These are phyloP conservation scores for Chrysemys picta DNA, from an alignment of 2,113 vertebrate species.

Conservation along the genomic window DNA sequence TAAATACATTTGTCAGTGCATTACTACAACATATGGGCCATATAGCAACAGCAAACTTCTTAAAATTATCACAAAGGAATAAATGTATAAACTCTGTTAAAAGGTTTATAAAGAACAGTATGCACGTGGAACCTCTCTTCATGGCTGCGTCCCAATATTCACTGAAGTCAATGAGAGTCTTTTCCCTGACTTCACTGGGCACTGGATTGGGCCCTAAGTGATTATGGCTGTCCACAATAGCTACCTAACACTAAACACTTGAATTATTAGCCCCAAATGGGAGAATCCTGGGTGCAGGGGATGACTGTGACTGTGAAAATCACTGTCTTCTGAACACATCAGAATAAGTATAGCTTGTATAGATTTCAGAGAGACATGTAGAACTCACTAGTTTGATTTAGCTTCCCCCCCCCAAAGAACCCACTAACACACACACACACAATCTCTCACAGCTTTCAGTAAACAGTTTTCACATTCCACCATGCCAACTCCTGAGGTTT, in stretches of 20 bases:
- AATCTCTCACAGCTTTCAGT: not conserved
- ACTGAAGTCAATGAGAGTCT: not conserved
- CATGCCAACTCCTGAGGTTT: too few relatives aligned
- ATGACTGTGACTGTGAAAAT: not conserved
- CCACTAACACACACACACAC: too few relatives aligned
- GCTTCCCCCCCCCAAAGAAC: too few relatives aligned
- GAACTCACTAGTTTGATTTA: not conserved
- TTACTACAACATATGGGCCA: not conserved
- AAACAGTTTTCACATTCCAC: not conserved
- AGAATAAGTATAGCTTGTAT: not conserved
- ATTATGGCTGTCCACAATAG: not conserved
- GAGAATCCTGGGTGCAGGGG: not conserved
- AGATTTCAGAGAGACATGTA: not conserved
- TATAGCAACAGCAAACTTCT: not conserved
- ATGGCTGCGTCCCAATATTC: too few relatives aligned
- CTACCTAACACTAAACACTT: not conserved
- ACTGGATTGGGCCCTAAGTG: not conserved
- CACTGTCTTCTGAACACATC: not conserved
- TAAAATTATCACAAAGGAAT: not conserved
- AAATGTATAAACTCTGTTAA: not conserved
- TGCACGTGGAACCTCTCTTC: not conserved
- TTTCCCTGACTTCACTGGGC: not conserved
- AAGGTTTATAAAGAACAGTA: not conserved
- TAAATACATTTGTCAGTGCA: not conserved
- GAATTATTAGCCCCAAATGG: not conserved